These are phyloP conservation scores for Phrynocephalus guinanensis DNA, from an alignment of 2,797 vertebrate genomes.

Conservation along the genomic window DNA sequence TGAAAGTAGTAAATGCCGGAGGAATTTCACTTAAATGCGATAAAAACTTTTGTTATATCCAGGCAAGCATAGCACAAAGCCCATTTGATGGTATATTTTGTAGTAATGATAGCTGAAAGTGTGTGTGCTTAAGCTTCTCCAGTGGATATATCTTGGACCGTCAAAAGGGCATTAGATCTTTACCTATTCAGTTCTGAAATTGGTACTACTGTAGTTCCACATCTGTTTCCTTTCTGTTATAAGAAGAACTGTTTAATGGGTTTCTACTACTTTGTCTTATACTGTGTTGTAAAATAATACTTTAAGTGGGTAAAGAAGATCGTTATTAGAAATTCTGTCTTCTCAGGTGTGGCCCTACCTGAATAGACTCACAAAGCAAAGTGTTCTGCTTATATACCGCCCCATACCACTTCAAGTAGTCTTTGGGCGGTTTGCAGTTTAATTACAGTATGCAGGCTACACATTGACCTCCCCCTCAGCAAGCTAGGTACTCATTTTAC, in stretches of 20 bases:
- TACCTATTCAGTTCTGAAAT: background rate
- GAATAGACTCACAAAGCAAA: no score
- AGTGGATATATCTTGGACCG: background rate
- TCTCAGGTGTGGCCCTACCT: no score
- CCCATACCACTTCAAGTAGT: no score
- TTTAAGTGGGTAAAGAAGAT: background rate
- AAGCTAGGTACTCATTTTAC: no score
- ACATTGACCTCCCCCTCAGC: no score
- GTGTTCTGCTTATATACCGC: no score
- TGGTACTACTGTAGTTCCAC: background rate
- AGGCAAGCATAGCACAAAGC: background rate
- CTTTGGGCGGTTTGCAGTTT: no score
- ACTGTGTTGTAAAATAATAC: background rate
- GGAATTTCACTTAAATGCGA: background rate
- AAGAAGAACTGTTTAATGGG: background rate
- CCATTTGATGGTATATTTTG: background rate
- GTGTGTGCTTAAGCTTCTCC: background rate
- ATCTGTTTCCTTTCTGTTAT: background rate
- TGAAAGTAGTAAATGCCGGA: background rate
- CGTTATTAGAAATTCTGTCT: no score
- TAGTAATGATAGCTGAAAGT: background rate
- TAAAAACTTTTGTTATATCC: background rate
- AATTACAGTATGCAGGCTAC: no score
- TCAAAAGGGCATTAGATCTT: no score
- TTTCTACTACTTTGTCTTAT: background rate